Evolutionary conservation across 2,888 invertebrate genomes (phyloP), one percentile per base, ranked within the genome.

Genomic region (Habrosyne pyritoides): DNA sequence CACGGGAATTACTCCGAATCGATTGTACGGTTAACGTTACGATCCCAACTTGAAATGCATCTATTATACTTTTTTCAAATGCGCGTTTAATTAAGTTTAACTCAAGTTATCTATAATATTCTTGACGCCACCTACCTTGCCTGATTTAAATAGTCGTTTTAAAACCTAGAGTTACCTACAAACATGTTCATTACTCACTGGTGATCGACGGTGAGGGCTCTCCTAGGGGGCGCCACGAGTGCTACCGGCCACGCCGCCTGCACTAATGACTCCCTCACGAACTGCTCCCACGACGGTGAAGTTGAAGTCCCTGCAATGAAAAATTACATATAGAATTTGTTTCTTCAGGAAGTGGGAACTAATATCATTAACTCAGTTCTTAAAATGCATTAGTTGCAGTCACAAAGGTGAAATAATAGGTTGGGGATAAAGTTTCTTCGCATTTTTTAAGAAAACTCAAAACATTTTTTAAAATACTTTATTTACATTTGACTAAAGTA

Each of bases 241-340:
- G 93, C 93, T 54, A 94, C 94, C 2, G 94, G 94, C 94, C 94
- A 94, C 54, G 94, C 94, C 56, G 94, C 94, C 77, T 94, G 94
- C 54, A 93, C 92, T 68, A 94, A 83, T 61, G 93, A 94, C 73
- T 94, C 94, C 53, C 93, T 86, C 50, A 94, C 93, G 66, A 94
- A 89, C 72, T 93, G 91, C 75, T 94, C 94, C 94, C 94, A 94
- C 62, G 94, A 93, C 49, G 94, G 94, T 53, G 91, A 91, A 30
- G 84, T 79, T 53, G 91, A 91, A 30, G 84, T 79, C 60, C 91
- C 90, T 89, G 73, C 47, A 77, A 81, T 61, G 57, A 53, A 48
- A 49, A 21, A 30, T 21, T 50, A 12, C 50, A 49, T 18, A 50
- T 4, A 28, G 42, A 42, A 7, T 42, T 18, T 18, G 18, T 12